Conservation (phyloP, 35 echinoderm and acorn worm species). For the Ophioderma brevispina region DNA sequence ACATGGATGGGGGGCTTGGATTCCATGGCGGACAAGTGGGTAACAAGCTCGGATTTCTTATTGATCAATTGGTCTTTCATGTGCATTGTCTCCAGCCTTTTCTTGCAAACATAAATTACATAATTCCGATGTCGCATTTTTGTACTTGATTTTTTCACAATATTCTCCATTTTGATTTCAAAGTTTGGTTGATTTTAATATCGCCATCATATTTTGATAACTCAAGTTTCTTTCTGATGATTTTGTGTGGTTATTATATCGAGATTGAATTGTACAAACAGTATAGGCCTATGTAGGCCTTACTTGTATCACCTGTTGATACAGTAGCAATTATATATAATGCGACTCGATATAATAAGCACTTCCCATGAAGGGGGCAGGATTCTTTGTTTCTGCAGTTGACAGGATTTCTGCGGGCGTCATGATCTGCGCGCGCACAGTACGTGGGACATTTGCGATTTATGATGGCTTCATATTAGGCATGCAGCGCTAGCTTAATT, state of each 20-base stretch:
- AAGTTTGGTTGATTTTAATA: neutral
- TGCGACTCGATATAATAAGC: neutral
- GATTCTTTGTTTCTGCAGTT: slow-evolving; percentile 36
- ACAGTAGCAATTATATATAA: slow-evolving; percentile 36
- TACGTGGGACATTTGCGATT: neutral
- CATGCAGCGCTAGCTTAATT: slow-evolving; percentile 35
- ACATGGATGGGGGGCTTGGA: too few species aligned
- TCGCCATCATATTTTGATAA: slow-evolving; percentile 5
- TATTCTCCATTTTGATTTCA: neutral
- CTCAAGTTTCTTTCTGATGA: slow-evolving; percentile 27
- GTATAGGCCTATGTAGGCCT: slow-evolving; percentile 23
- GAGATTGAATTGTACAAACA: neutral
- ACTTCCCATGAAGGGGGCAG: slow-evolving; percentile 24
- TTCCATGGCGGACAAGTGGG: neutral
- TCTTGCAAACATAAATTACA: neutral
- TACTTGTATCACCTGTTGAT: neutral
- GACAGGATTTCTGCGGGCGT: neutral
- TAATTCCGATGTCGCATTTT: neutral
- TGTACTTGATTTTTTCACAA: neutral
- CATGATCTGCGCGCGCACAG: too few species aligned
- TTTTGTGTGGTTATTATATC: slow-evolving; percentile 37
- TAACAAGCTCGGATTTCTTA: neutral
- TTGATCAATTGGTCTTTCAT: neutral
- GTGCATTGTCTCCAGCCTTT: slow-evolving; percentile 1
- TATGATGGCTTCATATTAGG: neutral